These are phyloP conservation scores for Gracilinanus agilis DNA, from an alignment of 2,113 vertebrate genomes.

Conservation along the genomic window DNA sequence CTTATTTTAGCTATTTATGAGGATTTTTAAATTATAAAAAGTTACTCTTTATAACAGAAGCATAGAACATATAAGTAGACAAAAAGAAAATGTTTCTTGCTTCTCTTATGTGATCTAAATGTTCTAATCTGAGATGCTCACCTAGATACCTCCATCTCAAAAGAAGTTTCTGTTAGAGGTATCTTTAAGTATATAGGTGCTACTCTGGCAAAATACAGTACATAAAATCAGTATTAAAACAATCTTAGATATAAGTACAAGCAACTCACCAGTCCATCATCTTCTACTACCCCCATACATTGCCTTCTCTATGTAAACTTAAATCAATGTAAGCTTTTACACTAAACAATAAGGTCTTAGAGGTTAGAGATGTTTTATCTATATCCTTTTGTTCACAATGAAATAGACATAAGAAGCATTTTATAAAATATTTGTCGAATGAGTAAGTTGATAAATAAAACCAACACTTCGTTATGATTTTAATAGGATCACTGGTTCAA, in stretches of 20 bases:
- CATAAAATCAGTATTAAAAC: background rate
- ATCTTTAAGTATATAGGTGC: background rate
- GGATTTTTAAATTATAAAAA: background rate
- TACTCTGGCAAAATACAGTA: background rate
- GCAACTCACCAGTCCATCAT: background rate
- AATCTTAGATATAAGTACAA: background rate
- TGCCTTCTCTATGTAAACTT: background rate
- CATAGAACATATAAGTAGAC: constrained; percentile 9
- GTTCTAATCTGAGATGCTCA: background rate
- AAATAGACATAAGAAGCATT: background rate
- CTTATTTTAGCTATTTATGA: background rate
- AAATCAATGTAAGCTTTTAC: background rate
- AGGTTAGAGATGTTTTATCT: background rate
- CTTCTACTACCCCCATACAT: background rate
- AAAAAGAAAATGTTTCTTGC: background rate
- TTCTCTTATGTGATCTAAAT: constrained; percentile 1
- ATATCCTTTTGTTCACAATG: background rate
- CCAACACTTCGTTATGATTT: background rate
- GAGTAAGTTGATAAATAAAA: background rate
- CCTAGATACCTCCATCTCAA: no score
- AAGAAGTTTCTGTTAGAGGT: no score
- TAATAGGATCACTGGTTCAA: background rate
- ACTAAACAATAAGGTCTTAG: background rate
- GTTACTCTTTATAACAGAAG: background rate
- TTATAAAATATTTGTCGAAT: background rate